Base-by-base conservation (phyloP, 2,888 invertebrate species). In the Tholera decimalis region DNA sequence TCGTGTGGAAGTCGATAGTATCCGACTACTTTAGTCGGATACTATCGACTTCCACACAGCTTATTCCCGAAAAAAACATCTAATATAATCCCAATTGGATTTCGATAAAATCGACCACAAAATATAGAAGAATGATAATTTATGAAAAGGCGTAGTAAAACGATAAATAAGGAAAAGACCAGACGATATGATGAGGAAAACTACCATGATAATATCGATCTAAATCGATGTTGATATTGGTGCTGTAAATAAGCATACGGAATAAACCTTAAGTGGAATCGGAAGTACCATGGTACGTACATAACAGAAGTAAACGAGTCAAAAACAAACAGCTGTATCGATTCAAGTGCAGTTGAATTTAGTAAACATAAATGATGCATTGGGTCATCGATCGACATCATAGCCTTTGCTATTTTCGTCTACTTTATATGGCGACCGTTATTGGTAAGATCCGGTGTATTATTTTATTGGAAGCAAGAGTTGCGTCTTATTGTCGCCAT, bases 321-420 rank as follows among this genome's bases (percentile, higher is more conserved):
- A 61, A 51, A 60, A 54, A 60, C 57, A 53, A 64, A 72, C 60
- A 39, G 60, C 41, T 56, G 35, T 61, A 73, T 69, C 50, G 68
- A 72, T 57, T 22, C 15, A 15, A 51, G 30, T 69, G 64, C 68
- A 60, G 39, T 59, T 68, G 53, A 44, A 46, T 61, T 47, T 30
- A 67, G 59, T 65, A 73, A 77, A 54, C 59, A 41, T 43, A 39
- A 64, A 73, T 56, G 43, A 64, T 67, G 47, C 50, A 63, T 56
- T 58, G 37, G 56, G 49, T 54, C 59, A 67, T 55, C 63, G 28
- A 65, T 71, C 51, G 57, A 22, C 49, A 44, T 53, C 24, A 37
- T 26, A 49, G n/a, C 24, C 13, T 24, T 35, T 41, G 26, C 26
- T 63, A 57, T 63, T 63, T 68, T 50, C 7, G 33, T 51, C 13